These are phyloP conservation scores for Chunga burmeisteri DNA, from an alignment of 2,113 vertebrate genomes.

Conservation along the genomic window DNA sequence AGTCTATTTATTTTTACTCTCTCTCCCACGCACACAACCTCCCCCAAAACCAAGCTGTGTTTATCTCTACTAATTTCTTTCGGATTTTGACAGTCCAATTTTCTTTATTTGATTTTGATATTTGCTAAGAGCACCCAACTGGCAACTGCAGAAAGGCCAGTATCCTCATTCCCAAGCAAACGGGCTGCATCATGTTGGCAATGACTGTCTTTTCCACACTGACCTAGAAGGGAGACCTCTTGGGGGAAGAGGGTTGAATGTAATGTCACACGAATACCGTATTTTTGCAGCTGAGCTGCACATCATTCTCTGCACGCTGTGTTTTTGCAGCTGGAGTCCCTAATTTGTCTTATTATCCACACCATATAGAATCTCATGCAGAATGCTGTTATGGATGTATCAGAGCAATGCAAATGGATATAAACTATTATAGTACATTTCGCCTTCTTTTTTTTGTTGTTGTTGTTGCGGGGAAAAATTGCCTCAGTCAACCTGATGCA, in stretches of 20 bases:
- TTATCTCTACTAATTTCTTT: neutral
- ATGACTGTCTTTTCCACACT: neutral
- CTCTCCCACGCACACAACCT: neutral
- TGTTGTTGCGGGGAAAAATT: fast-evolving
- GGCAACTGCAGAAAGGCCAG: neutral
- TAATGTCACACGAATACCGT: neutral
- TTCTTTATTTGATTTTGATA: neutral
- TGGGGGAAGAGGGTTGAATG: neutral
- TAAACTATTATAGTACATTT: neutral
- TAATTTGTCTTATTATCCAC: conserved; percentile 29
- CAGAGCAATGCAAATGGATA: neutral
- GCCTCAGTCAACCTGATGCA: neutral
- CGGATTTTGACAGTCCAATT: neutral
- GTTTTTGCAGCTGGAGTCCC: conserved; percentile 56
- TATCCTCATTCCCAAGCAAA: neutral
- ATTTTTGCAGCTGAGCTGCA: conserved; percentile 55
- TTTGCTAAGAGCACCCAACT: neutral
- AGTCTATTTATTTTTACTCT: neutral
- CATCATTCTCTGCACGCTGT: neutral
- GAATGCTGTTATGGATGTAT: neutral
- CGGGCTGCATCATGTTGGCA: fast-evolving
- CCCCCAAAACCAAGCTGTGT: neutral
- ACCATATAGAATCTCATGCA: neutral
- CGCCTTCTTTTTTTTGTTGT: neutral
- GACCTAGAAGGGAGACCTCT: neutral